Evolutionary conservation across 2,888 invertebrate genomes (phyloP).

Genomic region (Microplitis manilae): DNA sequence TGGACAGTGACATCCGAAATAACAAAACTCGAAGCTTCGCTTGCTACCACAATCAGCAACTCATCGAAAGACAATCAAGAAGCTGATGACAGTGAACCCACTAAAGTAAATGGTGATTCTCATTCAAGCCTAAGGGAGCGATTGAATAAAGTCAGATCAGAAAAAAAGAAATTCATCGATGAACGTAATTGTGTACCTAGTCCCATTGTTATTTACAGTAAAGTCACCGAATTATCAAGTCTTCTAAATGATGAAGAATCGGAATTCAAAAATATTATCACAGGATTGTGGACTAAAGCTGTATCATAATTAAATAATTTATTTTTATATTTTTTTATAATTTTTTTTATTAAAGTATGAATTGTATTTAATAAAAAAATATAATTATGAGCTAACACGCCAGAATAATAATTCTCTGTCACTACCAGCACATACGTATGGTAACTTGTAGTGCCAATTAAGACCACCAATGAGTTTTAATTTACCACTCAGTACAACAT

Average conservation of each 20-base stretch:
- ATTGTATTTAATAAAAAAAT: conserved; percentile 6
- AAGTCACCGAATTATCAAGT: conserved; percentile 52
- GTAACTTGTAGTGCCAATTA: conserved; percentile 78
- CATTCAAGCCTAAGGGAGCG: conserved; percentile 38
- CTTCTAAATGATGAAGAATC: conserved; percentile 50
- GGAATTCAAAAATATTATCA: conserved; percentile 46
- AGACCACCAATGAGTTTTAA: conserved; percentile 76
- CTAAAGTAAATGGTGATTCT: conserved; percentile 18
- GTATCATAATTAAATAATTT: neutral
- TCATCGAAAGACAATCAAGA: conserved; percentile 11
- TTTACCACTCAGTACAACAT: conserved; percentile 74
- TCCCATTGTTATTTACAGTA: conserved; percentile 60
- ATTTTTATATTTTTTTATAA: neutral
- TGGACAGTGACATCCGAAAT: conserved; percentile 57
- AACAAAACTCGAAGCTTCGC: conserved; percentile 55
- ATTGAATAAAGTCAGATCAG: conserved; percentile 54
- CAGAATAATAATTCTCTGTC: conserved; percentile 77
- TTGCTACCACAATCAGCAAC: conserved; percentile 51
- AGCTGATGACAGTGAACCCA: conserved; percentile 43
- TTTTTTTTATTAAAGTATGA: neutral
- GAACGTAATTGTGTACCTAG: conserved; percentile 59
- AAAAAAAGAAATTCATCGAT: conserved; percentile 57
- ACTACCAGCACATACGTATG: conserved; percentile 76
- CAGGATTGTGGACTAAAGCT: conserved; percentile 53
- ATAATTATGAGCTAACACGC: conserved; percentile 73